A percentile compares a stretch with the other conserved stretches of the same genome.
phyloP scores from a whole-genome alignment of 2,888 invertebrate genomes.

The Acrobasis repandana region DNA sequence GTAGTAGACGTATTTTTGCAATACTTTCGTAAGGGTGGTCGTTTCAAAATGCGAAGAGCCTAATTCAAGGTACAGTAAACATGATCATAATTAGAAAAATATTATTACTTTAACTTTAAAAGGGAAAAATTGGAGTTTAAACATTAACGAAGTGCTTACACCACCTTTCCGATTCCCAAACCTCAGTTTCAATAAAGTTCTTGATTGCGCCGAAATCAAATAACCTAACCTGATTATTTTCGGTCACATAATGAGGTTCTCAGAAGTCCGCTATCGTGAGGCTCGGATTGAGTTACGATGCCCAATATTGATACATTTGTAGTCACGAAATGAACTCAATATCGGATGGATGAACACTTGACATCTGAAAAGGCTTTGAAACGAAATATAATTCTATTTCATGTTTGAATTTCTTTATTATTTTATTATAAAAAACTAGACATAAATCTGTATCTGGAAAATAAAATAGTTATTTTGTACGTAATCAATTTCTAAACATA shows the following conservation, averaged over 20 bases:
- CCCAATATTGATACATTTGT: constrained; percentile 78
- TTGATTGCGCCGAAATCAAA: constrained; percentile 1
- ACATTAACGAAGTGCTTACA: too few relatives aligned
- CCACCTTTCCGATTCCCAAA: neutral
- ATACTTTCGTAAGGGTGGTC: too few relatives aligned
- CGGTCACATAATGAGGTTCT: constrained; percentile 12
- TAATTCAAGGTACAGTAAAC: too few relatives aligned
- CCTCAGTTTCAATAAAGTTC: neutral
- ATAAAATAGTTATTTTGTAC: too few relatives aligned
- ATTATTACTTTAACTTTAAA: neutral
- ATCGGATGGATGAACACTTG: constrained; percentile 58
- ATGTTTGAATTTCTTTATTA: too few relatives aligned
- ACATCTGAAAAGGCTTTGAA: constrained; percentile 36
- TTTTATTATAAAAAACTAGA: too few relatives aligned
- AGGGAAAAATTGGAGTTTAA: too few relatives aligned
- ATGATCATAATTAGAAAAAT: neutral
- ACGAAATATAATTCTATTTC: neutral
- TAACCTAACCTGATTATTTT: constrained; percentile 12
- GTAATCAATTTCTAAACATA: too few relatives aligned
- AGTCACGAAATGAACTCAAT: constrained; percentile 64
- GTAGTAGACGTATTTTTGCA: too few relatives aligned
- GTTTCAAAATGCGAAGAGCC: too few relatives aligned
- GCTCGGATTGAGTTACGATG: constrained; percentile 51
- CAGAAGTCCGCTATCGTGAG: constrained; percentile 27
- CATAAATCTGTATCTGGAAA: too few relatives aligned